Evolutionary conservation across 2,113 vertebrate genomes (phyloP), one percentile per base, ranked within the genome.

Genomic region (Seriola quinqueradiata): DNA sequence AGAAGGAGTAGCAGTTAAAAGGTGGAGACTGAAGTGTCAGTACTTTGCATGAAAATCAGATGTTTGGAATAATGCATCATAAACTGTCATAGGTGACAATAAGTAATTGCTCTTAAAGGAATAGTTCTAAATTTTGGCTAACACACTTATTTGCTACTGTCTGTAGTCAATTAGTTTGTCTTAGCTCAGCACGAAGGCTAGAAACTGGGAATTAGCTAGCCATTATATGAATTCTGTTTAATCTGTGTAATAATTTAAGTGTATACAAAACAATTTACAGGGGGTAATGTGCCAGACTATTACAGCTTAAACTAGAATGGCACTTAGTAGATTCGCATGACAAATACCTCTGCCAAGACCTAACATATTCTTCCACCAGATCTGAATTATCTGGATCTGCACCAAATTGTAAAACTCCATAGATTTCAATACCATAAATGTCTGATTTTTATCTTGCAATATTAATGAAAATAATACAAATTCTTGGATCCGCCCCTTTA

Each of bases 21-120:
- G 3, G 38, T 57, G 38, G n/a, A 67, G 28, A 69, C 12, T 28
- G 38, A 40, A 46, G 23, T 25, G 42, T 79, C 40, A 36, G 66
- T 42, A 0, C 46, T 72, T 50, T 71, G 28, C 32, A 75, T 38
- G 8, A 44, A 79, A 71, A 71, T 38, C 3, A 4, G 1, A 81
- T 21, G 6, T 25, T 69, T 65, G 57, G 2, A 75, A 67, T 46
- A 6, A 70, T 66, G 57, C 5, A 38, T 52, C 7, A 1, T 67
- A 17, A 68, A 36, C 3, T 70, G n/a, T 38, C 28, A 48, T 1
- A n/a, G 11, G 14, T 70, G 21, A 44, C n/a, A 75, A 75, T 72
- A 36, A 19, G 11, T 34, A 12, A 54, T 21, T 9, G 16, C 28
- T 28, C 16, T 60, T 34, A 36, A 36, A 19, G 58, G 28, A 60